phyloP scores from a whole-genome alignment of 2,888 invertebrate genomes.

The Oasisia sp. region DNA sequence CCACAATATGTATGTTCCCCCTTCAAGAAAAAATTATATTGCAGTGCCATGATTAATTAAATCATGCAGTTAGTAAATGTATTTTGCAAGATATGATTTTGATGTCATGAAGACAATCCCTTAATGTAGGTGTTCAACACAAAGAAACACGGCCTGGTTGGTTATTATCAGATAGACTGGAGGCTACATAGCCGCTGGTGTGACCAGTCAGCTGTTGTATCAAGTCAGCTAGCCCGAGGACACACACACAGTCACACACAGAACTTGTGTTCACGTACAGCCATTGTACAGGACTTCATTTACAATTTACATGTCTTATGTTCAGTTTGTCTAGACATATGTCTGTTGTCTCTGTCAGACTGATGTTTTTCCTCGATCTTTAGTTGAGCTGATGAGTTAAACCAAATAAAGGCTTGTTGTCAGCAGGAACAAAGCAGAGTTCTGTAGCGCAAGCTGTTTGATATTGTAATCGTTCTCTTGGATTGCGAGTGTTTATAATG shows the following conservation, averaged over 20 bases:
- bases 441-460: too few relatives aligned
- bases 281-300: too few relatives aligned
- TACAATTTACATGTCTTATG: too few relatives aligned
- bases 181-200: not conserved
- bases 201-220: not conserved
- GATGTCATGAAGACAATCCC: not conserved
- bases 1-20: too few relatives aligned
- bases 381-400: conserved; percentile 4
- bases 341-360: not conserved
- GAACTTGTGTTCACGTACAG: not conserved
- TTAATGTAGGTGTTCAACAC: not conserved
- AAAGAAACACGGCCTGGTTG: not conserved
- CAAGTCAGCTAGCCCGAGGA: not conserved
- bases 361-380: not conserved
- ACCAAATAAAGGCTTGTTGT: not conserved
- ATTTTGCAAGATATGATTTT: not conserved
- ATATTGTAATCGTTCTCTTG: too few relatives aligned
- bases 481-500: too few relatives aligned
- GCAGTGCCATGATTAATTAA: not conserved
- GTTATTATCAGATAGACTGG: not conserved
- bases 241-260: not conserved
- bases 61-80: not conserved
- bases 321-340: too few relatives aligned
- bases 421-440: not conserved
- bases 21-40: too few relatives aligned